These are phyloP conservation scores for Diabrotica undecimpunctata DNA, from an alignment of 1,140 invertebrate species.

Conservation along the genomic window DNA sequence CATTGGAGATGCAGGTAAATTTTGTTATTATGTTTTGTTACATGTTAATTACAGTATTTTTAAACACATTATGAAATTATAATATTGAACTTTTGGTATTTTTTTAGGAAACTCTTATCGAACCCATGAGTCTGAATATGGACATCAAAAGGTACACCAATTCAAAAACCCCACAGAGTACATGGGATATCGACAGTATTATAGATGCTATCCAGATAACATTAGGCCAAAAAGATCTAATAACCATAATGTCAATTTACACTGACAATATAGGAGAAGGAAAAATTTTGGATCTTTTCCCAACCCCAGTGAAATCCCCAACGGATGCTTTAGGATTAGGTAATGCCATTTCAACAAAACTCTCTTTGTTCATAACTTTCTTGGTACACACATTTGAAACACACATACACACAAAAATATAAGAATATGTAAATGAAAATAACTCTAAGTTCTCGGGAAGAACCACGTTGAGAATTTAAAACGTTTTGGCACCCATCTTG, in stretches of 20 bases:
- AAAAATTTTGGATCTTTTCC: conserved; percentile 45
- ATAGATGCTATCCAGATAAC: conserved; percentile 66
- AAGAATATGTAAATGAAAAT: too few relatives aligned
- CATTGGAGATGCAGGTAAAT: conserved; percentile 65
- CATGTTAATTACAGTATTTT: too few relatives aligned
- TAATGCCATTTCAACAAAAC: conserved; percentile 17
- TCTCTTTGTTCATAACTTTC: too few relatives aligned
- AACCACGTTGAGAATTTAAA: too few relatives aligned
- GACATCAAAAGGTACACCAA: conserved; percentile 66
- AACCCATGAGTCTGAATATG: conserved; percentile 68
- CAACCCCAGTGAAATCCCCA: conserved; percentile 31
- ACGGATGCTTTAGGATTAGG: conserved; percentile 15
- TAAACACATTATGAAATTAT: not conserved
- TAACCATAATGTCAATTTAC: conserved; percentile 65
- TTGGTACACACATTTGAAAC: too few relatives aligned
- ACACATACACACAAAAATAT: too few relatives aligned
- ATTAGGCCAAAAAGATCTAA: conserved; percentile 68
- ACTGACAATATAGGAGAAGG: conserved; percentile 55
- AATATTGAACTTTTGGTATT: not conserved
- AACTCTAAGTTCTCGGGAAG: too few relatives aligned
- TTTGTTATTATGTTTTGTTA: too few relatives aligned
- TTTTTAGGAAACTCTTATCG: conserved; percentile 67
- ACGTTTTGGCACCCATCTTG: too few relatives aligned
- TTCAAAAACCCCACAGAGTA: conserved; percentile 48
- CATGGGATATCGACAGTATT: conserved; percentile 63